These are phyloP conservation scores for Zoanthus solanderi DNA, from an alignment of 92 coral and sea anemone genomes.

Conservation along the genomic window DNA sequence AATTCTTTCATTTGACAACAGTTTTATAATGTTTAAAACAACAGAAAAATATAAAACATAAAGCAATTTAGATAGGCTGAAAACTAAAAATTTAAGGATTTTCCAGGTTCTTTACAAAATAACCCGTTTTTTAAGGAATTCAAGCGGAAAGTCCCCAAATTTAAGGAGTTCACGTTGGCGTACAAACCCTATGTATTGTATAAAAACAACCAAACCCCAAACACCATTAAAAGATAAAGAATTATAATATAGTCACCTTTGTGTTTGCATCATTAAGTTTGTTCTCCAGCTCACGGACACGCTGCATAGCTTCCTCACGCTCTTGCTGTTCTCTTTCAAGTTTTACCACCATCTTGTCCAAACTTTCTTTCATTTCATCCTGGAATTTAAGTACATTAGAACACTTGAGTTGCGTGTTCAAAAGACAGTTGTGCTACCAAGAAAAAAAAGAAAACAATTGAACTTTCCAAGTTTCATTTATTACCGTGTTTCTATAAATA, in stretches of 20 bases:
- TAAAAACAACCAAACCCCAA: background rate
- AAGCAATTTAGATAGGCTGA: too few relatives aligned
- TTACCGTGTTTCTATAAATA: too few relatives aligned
- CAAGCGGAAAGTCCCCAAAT: too few relatives aligned
- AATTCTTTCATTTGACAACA: too few relatives aligned
- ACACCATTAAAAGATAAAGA: background rate
- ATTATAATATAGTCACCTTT: conserved; percentile 58
- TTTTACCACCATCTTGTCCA: conserved; percentile 88
- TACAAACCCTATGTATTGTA: too few relatives aligned
- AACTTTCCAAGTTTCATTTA: too few relatives aligned
- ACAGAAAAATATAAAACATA: too few relatives aligned
- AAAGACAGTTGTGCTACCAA: background rate
- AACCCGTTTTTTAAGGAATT: too few relatives aligned
- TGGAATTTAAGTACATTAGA: conserved; percentile 15
- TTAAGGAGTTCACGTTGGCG: too few relatives aligned
- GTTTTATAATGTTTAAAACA: too few relatives aligned
- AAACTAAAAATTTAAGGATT: too few relatives aligned
- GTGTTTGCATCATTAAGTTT: conserved; percentile 86
- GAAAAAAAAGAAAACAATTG: background rate
- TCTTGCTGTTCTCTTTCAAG: conserved; percentile 91
- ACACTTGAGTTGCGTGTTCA: background rate
- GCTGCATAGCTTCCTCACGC: conserved; percentile 94
- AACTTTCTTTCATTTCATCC: conserved; percentile 91
- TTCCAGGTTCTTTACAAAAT: too few relatives aligned
- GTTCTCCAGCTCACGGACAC: conserved; percentile 90